Evolutionary conservation across 2,113 vertebrate species (phyloP).

Genomic region (Marcusenius ussheri): DNA sequence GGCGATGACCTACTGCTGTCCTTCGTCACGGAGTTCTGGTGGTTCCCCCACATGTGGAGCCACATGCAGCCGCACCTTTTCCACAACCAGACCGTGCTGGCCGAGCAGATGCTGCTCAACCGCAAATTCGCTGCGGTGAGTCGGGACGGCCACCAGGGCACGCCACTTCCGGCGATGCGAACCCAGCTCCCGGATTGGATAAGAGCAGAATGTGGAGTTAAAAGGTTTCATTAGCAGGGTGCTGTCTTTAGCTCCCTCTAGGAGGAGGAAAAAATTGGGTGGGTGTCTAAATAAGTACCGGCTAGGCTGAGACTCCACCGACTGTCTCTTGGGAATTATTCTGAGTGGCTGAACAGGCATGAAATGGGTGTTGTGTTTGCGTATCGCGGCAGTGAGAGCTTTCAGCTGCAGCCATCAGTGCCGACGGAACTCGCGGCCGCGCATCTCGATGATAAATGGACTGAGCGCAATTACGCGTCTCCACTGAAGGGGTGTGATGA

Average conservation of each 20-base stretch:
- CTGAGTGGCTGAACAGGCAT: neutral
- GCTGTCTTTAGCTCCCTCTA: neutral
- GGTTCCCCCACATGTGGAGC: constrained; percentile 99
- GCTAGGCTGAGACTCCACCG: neutral
- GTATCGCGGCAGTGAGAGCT: neutral
- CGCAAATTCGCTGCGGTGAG: constrained; percentile 94
- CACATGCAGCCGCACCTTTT: constrained; percentile 99
- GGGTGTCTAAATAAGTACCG: neutral
- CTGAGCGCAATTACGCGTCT: neutral
- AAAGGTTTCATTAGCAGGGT: neutral
- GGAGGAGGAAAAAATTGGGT: neutral
- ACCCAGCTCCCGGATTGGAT: neutral
- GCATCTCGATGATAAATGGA: neutral
- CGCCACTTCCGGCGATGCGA: no score
- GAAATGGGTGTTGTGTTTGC: neutral
- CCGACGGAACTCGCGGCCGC: neutral
- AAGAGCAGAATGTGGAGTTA: neutral
- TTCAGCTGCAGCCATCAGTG: neutral
- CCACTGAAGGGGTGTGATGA: neutral
- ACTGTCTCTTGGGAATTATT: neutral
- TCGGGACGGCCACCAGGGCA: constrained; percentile 36
- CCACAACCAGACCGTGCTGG: constrained; percentile 92
- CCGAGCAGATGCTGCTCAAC: constrained; percentile 96
- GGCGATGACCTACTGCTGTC: constrained; percentile 90
- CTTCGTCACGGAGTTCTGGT: constrained; percentile 93